Evolutionary conservation across 2,113 vertebrate species (phyloP).

Genomic region (Hippolais icterina): DNA sequence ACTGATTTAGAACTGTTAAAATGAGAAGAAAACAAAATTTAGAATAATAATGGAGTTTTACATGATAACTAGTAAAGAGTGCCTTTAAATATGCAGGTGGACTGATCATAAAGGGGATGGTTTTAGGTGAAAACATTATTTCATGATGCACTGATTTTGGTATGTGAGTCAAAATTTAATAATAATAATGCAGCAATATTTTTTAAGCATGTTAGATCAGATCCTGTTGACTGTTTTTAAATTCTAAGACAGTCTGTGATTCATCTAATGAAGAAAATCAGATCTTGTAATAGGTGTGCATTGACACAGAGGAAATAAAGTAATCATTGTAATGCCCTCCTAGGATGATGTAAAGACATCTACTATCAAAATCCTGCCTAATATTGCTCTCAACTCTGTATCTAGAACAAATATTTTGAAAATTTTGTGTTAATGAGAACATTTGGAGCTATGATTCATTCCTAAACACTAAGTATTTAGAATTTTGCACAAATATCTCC

Average conservation of each 20-base stretch:
- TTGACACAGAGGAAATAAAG: background rate
- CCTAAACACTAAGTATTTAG: background rate
- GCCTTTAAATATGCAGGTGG: background rate
- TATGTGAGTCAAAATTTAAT: background rate
- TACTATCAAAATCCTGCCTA: background rate
- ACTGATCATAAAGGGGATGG: background rate
- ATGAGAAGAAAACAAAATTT: background rate
- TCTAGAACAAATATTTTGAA: conserved; percentile 4
- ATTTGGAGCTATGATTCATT: background rate
- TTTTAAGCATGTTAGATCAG: background rate
- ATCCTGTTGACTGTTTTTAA: background rate
- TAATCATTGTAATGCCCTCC: background rate
- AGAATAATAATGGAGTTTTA: rapidly evolving
- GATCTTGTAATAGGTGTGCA: background rate
- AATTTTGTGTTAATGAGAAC: background rate
- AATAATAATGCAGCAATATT: background rate
- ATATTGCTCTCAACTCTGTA: background rate
- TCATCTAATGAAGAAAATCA: background rate
- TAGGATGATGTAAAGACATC: background rate
- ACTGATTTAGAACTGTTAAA: background rate
- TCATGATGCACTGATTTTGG: background rate
- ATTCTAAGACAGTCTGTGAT: background rate
- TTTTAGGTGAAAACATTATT: background rate
- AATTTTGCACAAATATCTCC: background rate
- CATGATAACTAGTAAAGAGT: background rate